Percentiles rank a stretch among this genome's conserved stretches.
These are phyloP conservation scores for Heliconius ismenius DNA, from an alignment of 2,888 invertebrate genomes.

Conservation along the genomic window DNA sequence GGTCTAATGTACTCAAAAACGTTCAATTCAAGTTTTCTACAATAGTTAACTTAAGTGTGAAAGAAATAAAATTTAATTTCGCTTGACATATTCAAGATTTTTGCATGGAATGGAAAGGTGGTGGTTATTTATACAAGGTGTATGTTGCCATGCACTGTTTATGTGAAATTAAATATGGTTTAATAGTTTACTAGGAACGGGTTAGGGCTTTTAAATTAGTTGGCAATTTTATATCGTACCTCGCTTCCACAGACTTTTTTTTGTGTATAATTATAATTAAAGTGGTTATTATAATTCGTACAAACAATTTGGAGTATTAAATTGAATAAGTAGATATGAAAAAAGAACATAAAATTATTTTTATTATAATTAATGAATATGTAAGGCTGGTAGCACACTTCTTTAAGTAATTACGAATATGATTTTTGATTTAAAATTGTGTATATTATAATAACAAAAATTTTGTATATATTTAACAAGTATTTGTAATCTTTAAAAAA, in stretches of 20 bases:
- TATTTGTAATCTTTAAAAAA: too few species aligned
- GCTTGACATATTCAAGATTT: constrained; percentile 51
- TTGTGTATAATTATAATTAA: constrained; percentile 29
- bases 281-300: constrained; percentile 27
- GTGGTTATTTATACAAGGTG: constrained; percentile 68
- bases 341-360: background rate
- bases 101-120: constrained; percentile 60
- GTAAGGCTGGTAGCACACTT: background rate
- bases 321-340: background rate
- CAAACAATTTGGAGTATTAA: constrained; percentile 20
- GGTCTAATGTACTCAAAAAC: constrained; percentile 44
- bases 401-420: background rate
- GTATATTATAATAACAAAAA: too few species aligned
- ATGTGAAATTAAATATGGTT: constrained; percentile 75
- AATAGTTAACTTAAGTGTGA: constrained; percentile 57
- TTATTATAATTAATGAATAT: background rate
- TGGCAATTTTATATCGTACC: constrained; percentile 49
- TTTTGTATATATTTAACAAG: too few species aligned
- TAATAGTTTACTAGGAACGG: constrained; percentile 74
- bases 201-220: constrained; percentile 61
- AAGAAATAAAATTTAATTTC: constrained; percentile 59
- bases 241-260: constrained; percentile 28
- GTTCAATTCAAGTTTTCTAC: constrained; percentile 47
- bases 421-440: background rate
- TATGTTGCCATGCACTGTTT: constrained; percentile 71